Percentiles rank a stretch among this genome's conserved stretches.
These are phyloP conservation scores for Eupithecia subfuscata DNA, from an alignment of 2,888 invertebrate genomes.

Conservation along the genomic window DNA sequence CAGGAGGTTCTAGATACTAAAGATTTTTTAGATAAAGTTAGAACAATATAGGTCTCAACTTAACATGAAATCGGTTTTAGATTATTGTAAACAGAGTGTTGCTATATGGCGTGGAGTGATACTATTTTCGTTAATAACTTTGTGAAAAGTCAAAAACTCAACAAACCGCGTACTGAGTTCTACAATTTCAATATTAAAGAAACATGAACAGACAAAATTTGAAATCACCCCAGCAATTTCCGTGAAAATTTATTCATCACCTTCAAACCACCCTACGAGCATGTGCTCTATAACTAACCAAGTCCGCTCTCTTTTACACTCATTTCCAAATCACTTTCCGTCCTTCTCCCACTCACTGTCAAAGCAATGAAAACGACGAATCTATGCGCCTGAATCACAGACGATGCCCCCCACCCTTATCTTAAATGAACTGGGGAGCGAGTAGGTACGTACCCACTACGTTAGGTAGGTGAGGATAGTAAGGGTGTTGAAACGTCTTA, in stretches of 20 bases:
- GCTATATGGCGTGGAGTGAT: background rate
- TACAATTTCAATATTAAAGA: constrained; percentile 21
- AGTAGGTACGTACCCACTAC: constrained; percentile 55
- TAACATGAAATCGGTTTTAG: background rate
- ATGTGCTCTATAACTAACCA: constrained; percentile 75
- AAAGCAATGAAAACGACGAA: constrained; percentile 80
- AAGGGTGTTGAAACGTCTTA: constrained; percentile 43
- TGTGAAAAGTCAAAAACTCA: background rate
- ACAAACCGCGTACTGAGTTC: constrained; percentile 3
- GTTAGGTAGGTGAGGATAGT: constrained; percentile 39
- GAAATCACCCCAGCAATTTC: constrained; percentile 37
- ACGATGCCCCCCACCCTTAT: constrained; percentile 68
- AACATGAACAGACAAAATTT: constrained; percentile 24
- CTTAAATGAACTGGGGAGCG: constrained; percentile 80
- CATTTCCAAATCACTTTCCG: constrained; percentile 51
- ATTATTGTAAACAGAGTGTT: background rate
- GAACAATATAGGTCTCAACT: background rate
- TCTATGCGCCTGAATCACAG: constrained; percentile 81
- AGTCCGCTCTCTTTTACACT: constrained; percentile 64
- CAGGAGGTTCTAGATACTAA: background rate
- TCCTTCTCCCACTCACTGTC: constrained; percentile 70
- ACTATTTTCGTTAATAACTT: background rate
- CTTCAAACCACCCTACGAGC: constrained; percentile 60
- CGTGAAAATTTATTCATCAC: constrained; percentile 63
- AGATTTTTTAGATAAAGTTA: background rate